Evolutionary conservation across 2,797 vertebrate genomes (phyloP), one percentile per base, ranked within the genome.

Genomic region (Chrysocyon brachyurus): DNA sequence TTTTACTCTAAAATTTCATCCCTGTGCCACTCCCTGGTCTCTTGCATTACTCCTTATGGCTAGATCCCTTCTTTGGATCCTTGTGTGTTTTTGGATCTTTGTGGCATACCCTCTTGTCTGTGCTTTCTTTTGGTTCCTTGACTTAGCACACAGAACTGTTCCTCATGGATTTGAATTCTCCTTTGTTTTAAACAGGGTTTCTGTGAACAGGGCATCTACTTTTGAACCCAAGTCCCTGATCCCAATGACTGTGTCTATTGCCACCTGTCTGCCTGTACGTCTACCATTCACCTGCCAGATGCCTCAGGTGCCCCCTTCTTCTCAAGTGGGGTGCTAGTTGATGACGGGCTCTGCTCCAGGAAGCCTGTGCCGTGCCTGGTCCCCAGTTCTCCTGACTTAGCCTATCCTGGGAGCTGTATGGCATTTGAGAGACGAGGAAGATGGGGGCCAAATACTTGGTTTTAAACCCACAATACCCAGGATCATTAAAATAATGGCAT

Each of bases 111-210:
- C 11, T 2, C 16, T 91, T 54, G 24, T 22, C 28, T 54, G 19
- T n/a, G 9, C 90, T 97, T 94, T 84, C 21, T 82, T 92, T 91
- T 19, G 19, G 22, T 87, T 92, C 26, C 19, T 81, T 61, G 12
- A 73, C 24, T 91, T 15, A 33, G 31, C 36, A 40, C 10, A 15
- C 9, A 81, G 10, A 57, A n/a, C 2, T 9, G 1, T 82, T 90
- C 56, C 59, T 88, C 46, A 87, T 26, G 56, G n/a, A 70, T 83
- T 2, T 46, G 36, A 61, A 0, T 54, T 86, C 31, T 77, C 21
- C 33, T 26, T 94, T 94, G 85, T 59, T 95, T 84, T 94, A 21
- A 52, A 31, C 2, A 57, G 36, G 2, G 46, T 61, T 92, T 92
- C 68, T 79, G 52, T 33, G 40, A 52, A 57, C 0, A 84, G 54